These are phyloP conservation scores for Pyrochroa serraticornis DNA, from an alignment of 2,888 invertebrate genomes.

Conservation along the genomic window DNA sequence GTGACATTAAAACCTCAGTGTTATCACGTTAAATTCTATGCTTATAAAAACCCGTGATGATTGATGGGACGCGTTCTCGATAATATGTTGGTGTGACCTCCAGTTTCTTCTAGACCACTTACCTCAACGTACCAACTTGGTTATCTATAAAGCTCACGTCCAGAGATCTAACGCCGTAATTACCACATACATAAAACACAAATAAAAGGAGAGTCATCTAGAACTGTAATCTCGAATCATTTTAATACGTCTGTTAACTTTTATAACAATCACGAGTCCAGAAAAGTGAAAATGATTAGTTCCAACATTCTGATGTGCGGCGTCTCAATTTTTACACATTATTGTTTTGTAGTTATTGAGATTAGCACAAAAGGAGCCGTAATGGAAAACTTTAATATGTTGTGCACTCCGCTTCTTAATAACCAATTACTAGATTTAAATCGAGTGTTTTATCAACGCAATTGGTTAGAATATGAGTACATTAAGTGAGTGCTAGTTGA, in stretches of 20 bases:
- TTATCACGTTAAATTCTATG: too few species aligned
- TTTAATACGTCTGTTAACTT: slow-evolving; percentile 10
- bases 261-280: neutral
- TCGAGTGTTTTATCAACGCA: slow-evolving; percentile 17
- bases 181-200: slow-evolving; percentile 5
- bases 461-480: slow-evolving; percentile 23
- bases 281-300: neutral
- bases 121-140: neutral
- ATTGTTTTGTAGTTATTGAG: neutral
- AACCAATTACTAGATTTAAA: slow-evolving; percentile 17
- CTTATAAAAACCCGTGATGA: neutral
- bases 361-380: slow-evolving; percentile 5
- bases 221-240: slow-evolving; percentile 3
- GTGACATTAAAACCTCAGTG: too few species aligned
- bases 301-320: neutral
- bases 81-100: neutral
- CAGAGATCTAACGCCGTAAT: slow-evolving; percentile 1
- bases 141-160: slow-evolving; percentile 10
- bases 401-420: slow-evolving; percentile 19
- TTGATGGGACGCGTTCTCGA: neutral
- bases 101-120: neutral
- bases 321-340: neutral
- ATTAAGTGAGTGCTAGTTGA: slow-evolving; percentile 14
- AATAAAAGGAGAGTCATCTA: slow-evolving; percentile 7
- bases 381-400: slow-evolving; percentile 23